A percentile compares a stretch with the other conserved stretches of the same genome.
These are phyloP conservation scores for Tolypeutes matacus DNA, from an alignment of 2,797 vertebrate genomes.

Conservation along the genomic window DNA sequence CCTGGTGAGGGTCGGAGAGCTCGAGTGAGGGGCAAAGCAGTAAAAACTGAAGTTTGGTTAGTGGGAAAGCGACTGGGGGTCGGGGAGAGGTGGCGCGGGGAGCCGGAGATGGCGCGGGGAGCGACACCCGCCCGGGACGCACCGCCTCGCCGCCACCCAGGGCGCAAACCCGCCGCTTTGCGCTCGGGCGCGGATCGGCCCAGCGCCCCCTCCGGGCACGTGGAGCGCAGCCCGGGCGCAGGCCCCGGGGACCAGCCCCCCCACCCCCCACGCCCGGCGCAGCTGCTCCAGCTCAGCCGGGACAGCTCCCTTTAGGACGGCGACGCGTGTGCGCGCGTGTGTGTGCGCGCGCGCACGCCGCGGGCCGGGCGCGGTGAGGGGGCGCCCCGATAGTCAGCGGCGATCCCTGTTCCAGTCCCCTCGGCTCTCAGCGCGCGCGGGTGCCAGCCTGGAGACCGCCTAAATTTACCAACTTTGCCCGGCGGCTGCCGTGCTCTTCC, in stretches of 20 bases:
- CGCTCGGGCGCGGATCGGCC: slow-evolving; percentile 64
- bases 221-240: slow-evolving; percentile 81
- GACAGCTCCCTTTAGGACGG: slow-evolving; percentile 78
- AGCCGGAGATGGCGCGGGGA: neutral
- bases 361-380: neutral
- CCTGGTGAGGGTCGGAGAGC: neutral
- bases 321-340: neutral
- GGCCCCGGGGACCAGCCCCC: slow-evolving; percentile 76
- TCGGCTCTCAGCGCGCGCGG: slow-evolving; percentile 19
- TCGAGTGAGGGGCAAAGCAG: neutral
- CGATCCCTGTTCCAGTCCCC: slow-evolving; percentile 48
- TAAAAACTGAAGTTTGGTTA: slow-evolving; percentile 71
- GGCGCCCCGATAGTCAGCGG: neutral
- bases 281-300: slow-evolving; percentile 82
- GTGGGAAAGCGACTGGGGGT: neutral
- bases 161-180: slow-evolving; percentile 66
- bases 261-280: slow-evolving; percentile 67
- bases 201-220: slow-evolving; percentile 84
- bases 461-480: slow-evolving; percentile 74
- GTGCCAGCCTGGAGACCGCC: slow-evolving; percentile 24
- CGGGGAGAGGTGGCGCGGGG: neutral
- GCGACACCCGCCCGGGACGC: slow-evolving; percentile 47
- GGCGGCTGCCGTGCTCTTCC: neutral
- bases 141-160: slow-evolving; percentile 9
- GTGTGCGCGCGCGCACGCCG: neutral